phyloP scores from a whole-genome alignment of 2,113 vertebrate species.

The Ahaetulla prasina region DNA sequence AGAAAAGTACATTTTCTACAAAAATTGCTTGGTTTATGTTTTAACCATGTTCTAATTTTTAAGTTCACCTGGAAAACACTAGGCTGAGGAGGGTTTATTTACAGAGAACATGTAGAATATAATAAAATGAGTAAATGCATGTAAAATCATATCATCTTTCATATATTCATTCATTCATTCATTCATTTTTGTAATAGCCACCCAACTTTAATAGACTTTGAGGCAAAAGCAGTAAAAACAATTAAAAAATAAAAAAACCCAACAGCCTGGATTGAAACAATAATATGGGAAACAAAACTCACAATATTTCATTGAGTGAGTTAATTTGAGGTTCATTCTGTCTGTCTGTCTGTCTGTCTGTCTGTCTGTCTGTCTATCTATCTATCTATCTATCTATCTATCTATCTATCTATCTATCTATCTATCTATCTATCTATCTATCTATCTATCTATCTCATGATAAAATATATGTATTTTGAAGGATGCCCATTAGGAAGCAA shows the following conservation, averaged over 20 bases:
- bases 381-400: no score
- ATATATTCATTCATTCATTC: not conserved
- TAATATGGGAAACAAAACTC: not conserved
- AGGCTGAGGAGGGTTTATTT: not conserved
- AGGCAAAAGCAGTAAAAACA: not conserved
- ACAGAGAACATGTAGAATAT: not conserved
- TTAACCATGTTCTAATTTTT: not conserved
- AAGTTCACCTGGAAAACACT: not conserved
- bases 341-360: not conserved
- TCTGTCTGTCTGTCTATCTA: no score
- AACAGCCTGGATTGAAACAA: not conserved
- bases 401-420: no score
- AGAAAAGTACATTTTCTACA: not conserved
- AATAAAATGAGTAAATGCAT: not conserved
- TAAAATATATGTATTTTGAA: not conserved
- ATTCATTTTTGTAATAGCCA: not conserved
- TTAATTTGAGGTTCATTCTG: not conserved
- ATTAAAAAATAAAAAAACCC: not conserved
- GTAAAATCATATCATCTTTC: not conserved
- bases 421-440: no score
- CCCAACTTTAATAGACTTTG: not conserved
- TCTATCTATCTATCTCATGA: not conserved
- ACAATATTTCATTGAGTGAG: not conserved
- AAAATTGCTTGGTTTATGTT: not conserved
- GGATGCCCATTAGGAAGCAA: not conserved